Conservation (phyloP, 1,140 invertebrate genomes). For the Meloidogyne floridensis region DNA sequence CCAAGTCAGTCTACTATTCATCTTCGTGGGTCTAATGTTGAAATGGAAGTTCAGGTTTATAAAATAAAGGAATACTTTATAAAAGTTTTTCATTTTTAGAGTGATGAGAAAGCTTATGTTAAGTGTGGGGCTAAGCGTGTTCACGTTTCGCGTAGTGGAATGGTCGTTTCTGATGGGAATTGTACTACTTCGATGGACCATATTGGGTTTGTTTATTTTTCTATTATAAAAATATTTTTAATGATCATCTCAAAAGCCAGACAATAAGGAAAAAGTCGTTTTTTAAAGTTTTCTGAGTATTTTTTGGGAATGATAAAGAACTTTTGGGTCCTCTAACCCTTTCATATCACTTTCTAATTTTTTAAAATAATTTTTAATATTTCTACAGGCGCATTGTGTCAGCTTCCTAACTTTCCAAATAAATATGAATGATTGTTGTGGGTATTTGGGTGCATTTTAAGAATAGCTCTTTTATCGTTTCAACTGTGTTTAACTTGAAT, state of each 20-base stretch:
- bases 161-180: conserved; percentile 42
- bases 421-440: neutral
- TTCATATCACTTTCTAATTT: too few relatives aligned
- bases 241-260: too few relatives aligned
- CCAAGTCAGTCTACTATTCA: conserved; percentile 15
- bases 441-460: neutral
- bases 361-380: neutral
- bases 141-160: conserved; percentile 39
- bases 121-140: conserved; percentile 37
- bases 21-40: conserved; percentile 28
- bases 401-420: conserved; percentile 26
- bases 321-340: too few relatives aligned
- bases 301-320: too few relatives aligned
- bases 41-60: conserved; percentile 40
- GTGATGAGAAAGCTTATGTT: conserved; percentile 40
- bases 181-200: conserved; percentile 41
- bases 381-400: conserved; percentile 31
- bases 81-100: neutral
- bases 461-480: conserved; percentile 1
- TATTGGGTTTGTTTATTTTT: conserved; percentile 10
- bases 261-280: too few relatives aligned
- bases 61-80: neutral
- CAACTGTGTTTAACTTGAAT: conserved; percentile 7
- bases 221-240: neutral
- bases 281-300: too few relatives aligned